A percentile compares a stretch with the other conserved stretches of the same genome.
Evolutionary conservation across 2,113 vertebrate genomes (phyloP).

Genomic region (Cryptotis parvus): DNA sequence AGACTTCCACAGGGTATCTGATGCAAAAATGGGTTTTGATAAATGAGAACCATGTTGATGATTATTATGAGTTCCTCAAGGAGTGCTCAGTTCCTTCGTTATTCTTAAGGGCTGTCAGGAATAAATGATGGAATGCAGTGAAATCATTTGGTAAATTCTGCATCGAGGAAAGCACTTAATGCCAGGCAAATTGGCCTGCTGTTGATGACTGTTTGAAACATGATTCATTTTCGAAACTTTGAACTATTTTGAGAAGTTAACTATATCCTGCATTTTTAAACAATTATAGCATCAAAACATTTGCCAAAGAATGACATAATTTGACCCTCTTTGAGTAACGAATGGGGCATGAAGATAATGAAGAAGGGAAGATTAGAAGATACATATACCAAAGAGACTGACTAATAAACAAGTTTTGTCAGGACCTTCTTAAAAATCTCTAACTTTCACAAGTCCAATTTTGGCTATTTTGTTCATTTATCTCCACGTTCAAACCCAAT

Average conservation of each 20-base stretch:
- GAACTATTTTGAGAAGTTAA: slow-evolving; percentile 75
- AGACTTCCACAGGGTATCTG: neutral
- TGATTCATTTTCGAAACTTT: slow-evolving; percentile 74
- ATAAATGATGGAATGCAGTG: slow-evolving; percentile 57
- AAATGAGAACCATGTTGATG: neutral
- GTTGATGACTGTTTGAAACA: slow-evolving; percentile 67
- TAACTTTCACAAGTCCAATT: neutral
- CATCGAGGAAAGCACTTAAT: slow-evolving; percentile 72
- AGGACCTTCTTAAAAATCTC: neutral
- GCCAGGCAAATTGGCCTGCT: slow-evolving; percentile 54
- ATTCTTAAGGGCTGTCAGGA: slow-evolving; percentile 40
- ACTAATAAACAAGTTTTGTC: neutral
- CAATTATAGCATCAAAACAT: slow-evolving; percentile 38
- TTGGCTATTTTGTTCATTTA: neutral
- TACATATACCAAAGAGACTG: neutral
- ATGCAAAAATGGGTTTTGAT: neutral
- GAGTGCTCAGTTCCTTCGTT: slow-evolving; percentile 7
- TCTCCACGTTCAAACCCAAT: too few relatives aligned
- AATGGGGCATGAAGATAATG: slow-evolving; percentile 34
- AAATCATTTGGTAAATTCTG: slow-evolving; percentile 58
- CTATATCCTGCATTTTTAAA: slow-evolving; percentile 69
- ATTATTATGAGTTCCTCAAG: slow-evolving; percentile 10
- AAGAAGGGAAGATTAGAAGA: slow-evolving; percentile 20
- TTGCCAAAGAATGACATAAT: slow-evolving; percentile 69
- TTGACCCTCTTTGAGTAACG: slow-evolving; percentile 62